These are phyloP conservation scores for Leptinotarsa lineolata DNA, from an alignment of 1,140 invertebrate genomes.

Conservation along the genomic window DNA sequence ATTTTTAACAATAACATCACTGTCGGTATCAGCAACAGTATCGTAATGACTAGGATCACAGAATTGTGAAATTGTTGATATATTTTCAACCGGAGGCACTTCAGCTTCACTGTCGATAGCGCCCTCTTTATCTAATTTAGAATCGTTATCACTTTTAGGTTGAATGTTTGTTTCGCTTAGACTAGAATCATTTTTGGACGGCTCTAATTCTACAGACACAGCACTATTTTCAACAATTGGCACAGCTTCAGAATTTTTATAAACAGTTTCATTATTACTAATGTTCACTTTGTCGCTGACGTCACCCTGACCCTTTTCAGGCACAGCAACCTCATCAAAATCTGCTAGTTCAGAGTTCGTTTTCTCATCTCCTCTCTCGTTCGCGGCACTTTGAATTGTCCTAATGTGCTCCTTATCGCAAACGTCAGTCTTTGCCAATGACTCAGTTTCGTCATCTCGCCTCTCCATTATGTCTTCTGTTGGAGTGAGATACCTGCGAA, in stretches of 20 bases:
- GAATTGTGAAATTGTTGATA: slow-evolving; percentile 73
- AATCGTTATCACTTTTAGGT: slow-evolving; percentile 44
- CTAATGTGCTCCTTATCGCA: slow-evolving; percentile 33
- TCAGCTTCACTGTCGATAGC: slow-evolving; percentile 54
- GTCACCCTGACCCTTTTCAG: slow-evolving; percentile 34
- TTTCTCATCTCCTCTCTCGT: slow-evolving; percentile 31
- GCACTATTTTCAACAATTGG: slow-evolving; percentile 57
- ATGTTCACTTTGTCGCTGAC: slow-evolving; percentile 38
- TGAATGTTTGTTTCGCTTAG: slow-evolving; percentile 55
- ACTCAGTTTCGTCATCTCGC: slow-evolving; percentile 40
- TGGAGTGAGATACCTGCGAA: slow-evolving; percentile 48
- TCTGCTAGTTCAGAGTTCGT: slow-evolving; percentile 24
- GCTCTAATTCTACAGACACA: slow-evolving; percentile 60
- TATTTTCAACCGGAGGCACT: slow-evolving; percentile 67
- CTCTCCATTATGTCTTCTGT: slow-evolving; percentile 52
- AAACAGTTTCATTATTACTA: slow-evolving; percentile 44
- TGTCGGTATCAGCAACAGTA: slow-evolving; percentile 47
- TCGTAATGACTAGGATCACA: slow-evolving; percentile 65
- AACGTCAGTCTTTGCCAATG: slow-evolving; percentile 14
- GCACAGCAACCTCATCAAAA: slow-evolving; percentile 29
- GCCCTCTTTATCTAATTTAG: slow-evolving; percentile 55
- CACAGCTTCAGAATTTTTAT: slow-evolving; percentile 49
- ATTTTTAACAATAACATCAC: slow-evolving; percentile 58
- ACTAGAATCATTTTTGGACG: slow-evolving; percentile 66
- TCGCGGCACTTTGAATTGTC: slow-evolving; percentile 25